These are phyloP conservation scores for Drosophila pseudoobscura DNA, from an alignment of 1,140 invertebrate species.

Conservation along the genomic window DNA sequence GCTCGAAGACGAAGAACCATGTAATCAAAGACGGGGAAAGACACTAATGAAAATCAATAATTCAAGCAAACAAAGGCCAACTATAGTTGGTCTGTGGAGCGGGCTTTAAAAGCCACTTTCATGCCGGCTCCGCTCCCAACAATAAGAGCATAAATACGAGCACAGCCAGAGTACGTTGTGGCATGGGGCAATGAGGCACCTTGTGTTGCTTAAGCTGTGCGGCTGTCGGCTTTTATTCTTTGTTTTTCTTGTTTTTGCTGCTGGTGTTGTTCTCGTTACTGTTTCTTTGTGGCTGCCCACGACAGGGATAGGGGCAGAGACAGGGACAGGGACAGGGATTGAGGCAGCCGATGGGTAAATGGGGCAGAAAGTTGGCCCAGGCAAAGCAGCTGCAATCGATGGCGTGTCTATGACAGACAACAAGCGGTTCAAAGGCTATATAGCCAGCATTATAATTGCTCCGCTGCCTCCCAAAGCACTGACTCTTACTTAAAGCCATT, in stretches of 20 bases:
- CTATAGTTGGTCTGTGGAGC: background rate
- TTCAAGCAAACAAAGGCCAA: slow-evolving; percentile 64
- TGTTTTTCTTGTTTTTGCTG: slow-evolving; percentile 6
- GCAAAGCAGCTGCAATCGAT: slow-evolving; percentile 59
- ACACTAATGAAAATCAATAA: slow-evolving; percentile 78
- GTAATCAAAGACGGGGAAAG: slow-evolving; percentile 58
- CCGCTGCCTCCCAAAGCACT: background rate
- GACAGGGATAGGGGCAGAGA: background rate
- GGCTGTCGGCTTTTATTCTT: slow-evolving; percentile 53
- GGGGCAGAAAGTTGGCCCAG: slow-evolving; percentile 62
- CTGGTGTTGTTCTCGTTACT: slow-evolving; percentile 27
- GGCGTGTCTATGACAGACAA: slow-evolving; percentile 72
- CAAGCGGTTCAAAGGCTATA: slow-evolving; percentile 67
- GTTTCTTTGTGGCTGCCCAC: slow-evolving; percentile 48
- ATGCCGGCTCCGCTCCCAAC: slow-evolving; percentile 24
- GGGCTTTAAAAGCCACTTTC: slow-evolving; percentile 56
- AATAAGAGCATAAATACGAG: slow-evolving; percentile 34
- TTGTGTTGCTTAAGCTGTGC: slow-evolving; percentile 62
- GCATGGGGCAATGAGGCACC: slow-evolving; percentile 51
- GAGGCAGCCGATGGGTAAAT: slow-evolving; percentile 31
- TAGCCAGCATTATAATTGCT: slow-evolving; percentile 66
- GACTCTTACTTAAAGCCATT: slow-evolving; percentile 57
- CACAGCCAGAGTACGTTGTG: slow-evolving; percentile 2
- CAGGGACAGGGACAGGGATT: background rate
- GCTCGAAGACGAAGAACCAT: slow-evolving; percentile 12